Percentiles rank a stretch among this genome's conserved stretches.
phyloP scores from a whole-genome alignment of 2,113 vertebrate genomes.

The Nothocercus julius region DNA sequence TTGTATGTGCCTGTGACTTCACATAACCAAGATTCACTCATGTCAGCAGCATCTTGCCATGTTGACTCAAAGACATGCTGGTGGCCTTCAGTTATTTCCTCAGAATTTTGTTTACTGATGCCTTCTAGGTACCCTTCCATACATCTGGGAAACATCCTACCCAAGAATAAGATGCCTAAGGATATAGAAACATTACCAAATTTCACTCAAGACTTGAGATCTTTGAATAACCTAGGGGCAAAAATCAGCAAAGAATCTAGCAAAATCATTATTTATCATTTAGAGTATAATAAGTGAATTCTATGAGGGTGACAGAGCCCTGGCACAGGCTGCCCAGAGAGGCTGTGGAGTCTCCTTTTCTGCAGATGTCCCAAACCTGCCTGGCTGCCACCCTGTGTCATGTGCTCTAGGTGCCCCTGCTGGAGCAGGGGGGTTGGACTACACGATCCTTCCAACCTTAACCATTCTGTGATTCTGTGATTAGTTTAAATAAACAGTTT shows the following conservation, averaged over 20 bases:
- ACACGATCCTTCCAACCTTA: too few species aligned
- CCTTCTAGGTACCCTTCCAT: neutral
- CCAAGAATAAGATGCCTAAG: neutral
- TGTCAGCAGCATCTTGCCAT: neutral
- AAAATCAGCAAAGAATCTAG: neutral
- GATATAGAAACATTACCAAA: neutral
- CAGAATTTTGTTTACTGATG: neutral
- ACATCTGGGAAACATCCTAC: neutral
- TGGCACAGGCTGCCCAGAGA: too few species aligned
- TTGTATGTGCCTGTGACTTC: neutral
- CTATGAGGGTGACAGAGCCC: neutral
- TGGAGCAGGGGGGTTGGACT: too few species aligned
- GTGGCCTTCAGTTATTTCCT: neutral
- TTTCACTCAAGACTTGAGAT: neutral
- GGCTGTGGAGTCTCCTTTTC: too few species aligned
- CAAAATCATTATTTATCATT: neutral
- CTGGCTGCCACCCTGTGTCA: too few species aligned
- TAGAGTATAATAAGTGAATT: neutral
- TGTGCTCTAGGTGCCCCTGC: too few species aligned
- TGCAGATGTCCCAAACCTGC: too few species aligned
- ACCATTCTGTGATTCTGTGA: too few species aligned
- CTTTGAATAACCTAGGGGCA: neutral
- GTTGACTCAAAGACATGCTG: neutral
- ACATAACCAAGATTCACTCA: neutral
- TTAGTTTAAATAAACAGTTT: neutral